Conservation (phyloP, 2,888 invertebrate species). For the Archips xylosteana region DNA sequence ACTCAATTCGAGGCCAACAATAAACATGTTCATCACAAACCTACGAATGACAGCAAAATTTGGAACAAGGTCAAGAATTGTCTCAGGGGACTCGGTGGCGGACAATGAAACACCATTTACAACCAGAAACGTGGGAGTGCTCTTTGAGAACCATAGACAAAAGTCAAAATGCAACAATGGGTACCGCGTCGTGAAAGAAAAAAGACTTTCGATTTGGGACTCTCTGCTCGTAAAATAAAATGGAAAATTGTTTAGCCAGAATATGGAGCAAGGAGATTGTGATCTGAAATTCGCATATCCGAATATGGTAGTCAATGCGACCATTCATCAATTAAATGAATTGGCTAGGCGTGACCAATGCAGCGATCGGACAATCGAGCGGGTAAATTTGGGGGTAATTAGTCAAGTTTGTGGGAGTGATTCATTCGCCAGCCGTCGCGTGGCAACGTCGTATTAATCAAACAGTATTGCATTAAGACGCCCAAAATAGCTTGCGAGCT, state of each 20-base stretch:
- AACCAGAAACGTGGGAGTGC: slow-evolving; percentile 73
- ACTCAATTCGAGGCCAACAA: slow-evolving; percentile 39
- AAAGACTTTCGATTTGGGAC: slow-evolving; percentile 37
- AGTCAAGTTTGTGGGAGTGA: slow-evolving; percentile 41
- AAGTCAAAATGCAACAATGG: slow-evolving; percentile 58
- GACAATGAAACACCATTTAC: slow-evolving; percentile 73
- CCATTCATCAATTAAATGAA: slow-evolving; percentile 56
- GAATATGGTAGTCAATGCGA: slow-evolving; percentile 55
- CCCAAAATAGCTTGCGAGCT: slow-evolving; percentile 14
- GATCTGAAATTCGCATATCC: slow-evolving; percentile 55
- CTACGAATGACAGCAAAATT: slow-evolving; percentile 62
- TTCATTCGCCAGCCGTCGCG: slow-evolving; percentile 27
- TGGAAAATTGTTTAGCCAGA: slow-evolving; percentile 28
- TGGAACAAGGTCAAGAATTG: slow-evolving; percentile 80
- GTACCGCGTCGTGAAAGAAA: slow-evolving; percentile 47
- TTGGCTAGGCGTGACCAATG: slow-evolving; percentile 55
- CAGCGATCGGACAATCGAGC: slow-evolving; percentile 46
- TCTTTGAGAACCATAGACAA: slow-evolving; percentile 67
- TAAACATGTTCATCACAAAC: slow-evolving; percentile 44
- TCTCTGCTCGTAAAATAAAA: slow-evolving; percentile 34
- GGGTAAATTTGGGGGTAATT: slow-evolving; percentile 46
- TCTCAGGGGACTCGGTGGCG: slow-evolving; percentile 68
- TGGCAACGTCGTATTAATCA: slow-evolving; percentile 32
- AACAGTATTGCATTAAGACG: slow-evolving; percentile 19
- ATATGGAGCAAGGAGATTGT: slow-evolving; percentile 46